Evolutionary conservation across 2,888 invertebrate genomes (phyloP).

Genomic region (Lasiommata megera): DNA sequence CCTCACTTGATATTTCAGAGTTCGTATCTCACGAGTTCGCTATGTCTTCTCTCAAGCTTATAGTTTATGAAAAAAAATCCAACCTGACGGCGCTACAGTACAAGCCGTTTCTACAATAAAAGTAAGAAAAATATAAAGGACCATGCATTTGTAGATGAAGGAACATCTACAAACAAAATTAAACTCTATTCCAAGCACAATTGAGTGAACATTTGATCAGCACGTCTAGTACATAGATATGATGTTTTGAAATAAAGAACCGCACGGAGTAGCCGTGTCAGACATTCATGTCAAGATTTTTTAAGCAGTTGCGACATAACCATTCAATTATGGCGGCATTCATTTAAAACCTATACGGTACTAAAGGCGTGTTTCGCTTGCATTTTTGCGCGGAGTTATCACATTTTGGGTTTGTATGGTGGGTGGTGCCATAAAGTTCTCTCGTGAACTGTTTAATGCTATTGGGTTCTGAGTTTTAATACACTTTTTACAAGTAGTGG

Average conservation of each 20-base stretch:
- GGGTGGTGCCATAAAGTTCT: conserved; percentile 26
- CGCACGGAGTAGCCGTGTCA: conserved; percentile 21
- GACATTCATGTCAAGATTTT: conserved; percentile 26
- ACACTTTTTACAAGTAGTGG: conserved; percentile 13
- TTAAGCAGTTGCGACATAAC: conserved; percentile 22
- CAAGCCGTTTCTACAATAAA: conserved; percentile 18
- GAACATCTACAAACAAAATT: neutral
- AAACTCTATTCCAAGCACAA: neutral
- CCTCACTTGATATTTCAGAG: too few relatives aligned
- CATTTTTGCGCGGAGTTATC: conserved; percentile 11
- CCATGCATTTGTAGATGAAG: conserved; percentile 3
- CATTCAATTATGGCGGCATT: conserved; percentile 26
- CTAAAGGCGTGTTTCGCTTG: conserved; percentile 15
- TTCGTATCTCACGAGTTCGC: neutral
- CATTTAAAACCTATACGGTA: conserved; percentile 8
- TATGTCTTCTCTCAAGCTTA: neutral
- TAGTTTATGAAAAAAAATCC: conserved; percentile 3
- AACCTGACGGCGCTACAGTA: conserved; percentile 27
- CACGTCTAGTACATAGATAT: neutral
- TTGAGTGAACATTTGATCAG: neutral
- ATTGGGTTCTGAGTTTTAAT: conserved; percentile 29
- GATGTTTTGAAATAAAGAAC: conserved; percentile 12
- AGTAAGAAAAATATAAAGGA: conserved; percentile 4
- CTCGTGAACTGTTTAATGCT: conserved; percentile 21
- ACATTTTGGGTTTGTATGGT: conserved; percentile 14